Base-by-base conservation (phyloP, 2,888 invertebrate species). In the Coelinius sp. region DNA sequence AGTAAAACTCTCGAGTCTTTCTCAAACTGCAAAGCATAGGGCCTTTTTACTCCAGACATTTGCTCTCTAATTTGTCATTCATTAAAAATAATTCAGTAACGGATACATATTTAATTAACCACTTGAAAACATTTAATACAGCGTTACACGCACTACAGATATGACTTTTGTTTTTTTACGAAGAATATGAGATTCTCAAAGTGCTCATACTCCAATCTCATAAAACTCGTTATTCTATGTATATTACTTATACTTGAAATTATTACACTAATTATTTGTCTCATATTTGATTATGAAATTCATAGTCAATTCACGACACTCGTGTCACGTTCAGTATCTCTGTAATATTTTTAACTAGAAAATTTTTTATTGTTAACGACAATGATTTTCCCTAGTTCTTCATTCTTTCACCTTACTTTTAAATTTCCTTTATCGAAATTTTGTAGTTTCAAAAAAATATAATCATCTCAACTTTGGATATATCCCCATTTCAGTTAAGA, bases 261-360 rank as follows among this genome's bases (percentile, higher is more conserved):
- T 81, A 82, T 80, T 85, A 85, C 76, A 80, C 85, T 85, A 85
- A 85, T 85, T 85, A 85, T 85, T 85, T 85, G 85, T 85, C 85
- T 84, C 69, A 83, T 79, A 79, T 85, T 82, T 80, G 83, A 84
- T 83, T 83, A 81, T 75, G 75, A 81, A 82, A 81, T 81, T 77
- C 79, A 77, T 63, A 63, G 41, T 38, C 69, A 70, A 63, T 35
- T 35, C 24, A 63, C 25, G 44, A 25, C 59, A 41, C 27, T 41
- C 44, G 44, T 44, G 44, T 44, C 44, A 20, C 31, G 2, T 27
- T 65, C 62, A 64, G 10, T 38, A 64, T 49, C 46, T 49, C 46
- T 65, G 17, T 17, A 49, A 49, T 20, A 41, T 5, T 49, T 49
- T 17, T 20, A 49, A 20, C 20, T 49, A 20, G 46, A 49, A 17